A percentile compares a stretch with the other conserved stretches of the same genome.
Conservation (phyloP, 1,140 invertebrate species). For the Melanaphis sacchari region DNA sequence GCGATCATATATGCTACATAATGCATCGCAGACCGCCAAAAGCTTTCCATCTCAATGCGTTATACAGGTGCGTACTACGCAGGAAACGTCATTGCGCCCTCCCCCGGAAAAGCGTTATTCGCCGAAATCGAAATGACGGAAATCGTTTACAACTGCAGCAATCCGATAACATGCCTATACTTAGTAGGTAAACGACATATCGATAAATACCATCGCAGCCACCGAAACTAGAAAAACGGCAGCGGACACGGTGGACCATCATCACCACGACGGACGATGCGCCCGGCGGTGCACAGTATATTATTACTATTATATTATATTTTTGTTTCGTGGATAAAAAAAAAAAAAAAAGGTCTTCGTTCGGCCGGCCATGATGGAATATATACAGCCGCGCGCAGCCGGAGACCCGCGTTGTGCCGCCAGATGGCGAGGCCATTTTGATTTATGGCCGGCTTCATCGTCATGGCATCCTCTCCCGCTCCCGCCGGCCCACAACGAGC, state of each 20-base stretch:
- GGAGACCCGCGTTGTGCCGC: slow-evolving; percentile 40
- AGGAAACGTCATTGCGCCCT: no score
- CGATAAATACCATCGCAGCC: no score
- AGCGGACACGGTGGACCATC: background rate
- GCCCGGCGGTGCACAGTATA: background rate
- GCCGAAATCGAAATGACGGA: no score
- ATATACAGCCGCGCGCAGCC: slow-evolving; percentile 37
- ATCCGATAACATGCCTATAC: no score
- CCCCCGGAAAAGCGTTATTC: no score
- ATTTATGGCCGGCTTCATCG: slow-evolving; percentile 54
- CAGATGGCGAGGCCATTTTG: slow-evolving; percentile 56
- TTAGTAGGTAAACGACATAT: no score
- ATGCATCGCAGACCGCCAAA: no score
- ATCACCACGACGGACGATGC: background rate
- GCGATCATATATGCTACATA: no score
- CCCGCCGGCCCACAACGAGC: background rate
- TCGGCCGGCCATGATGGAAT: slow-evolving; percentile 56
- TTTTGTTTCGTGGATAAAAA: background rate
- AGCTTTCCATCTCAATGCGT: no score
- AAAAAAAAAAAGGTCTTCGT: slow-evolving; percentile 37
- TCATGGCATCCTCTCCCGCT: slow-evolving; percentile 43
- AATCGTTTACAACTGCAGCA: no score
- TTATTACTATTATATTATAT: background rate
- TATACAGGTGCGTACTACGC: no score
- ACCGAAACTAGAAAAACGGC: background rate